Conservation (phyloP, 1,140 invertebrate genomes). For the Dreissena polymorpha region DNA sequence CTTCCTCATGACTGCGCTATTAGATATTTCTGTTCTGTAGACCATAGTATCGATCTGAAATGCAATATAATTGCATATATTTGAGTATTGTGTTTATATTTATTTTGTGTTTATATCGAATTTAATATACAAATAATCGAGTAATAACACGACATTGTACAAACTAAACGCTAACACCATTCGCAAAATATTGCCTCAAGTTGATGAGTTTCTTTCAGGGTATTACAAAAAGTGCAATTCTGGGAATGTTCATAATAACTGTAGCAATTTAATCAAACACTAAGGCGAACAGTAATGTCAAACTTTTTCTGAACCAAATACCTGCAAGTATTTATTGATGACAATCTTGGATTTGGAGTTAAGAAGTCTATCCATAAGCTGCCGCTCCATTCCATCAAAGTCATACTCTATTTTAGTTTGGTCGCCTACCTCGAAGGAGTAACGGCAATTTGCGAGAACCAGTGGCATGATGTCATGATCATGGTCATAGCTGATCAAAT, state of each 20-base stretch:
- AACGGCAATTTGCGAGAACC: constrained; percentile 68
- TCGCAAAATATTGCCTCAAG: too few species aligned
- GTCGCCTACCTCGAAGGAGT: constrained; percentile 52
- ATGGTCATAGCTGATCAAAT: constrained; percentile 62
- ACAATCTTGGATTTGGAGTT: constrained; percentile 56
- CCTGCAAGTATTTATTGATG: not conserved
- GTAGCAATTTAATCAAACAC: too few species aligned
- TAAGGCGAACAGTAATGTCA: too few species aligned
- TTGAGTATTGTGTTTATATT: too few species aligned
- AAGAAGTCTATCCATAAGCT: constrained; percentile 60
- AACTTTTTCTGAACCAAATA: not conserved
- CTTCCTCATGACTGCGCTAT: not conserved
- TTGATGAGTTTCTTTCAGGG: too few species aligned
- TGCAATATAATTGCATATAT: too few species aligned
- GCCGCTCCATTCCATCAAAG: constrained; percentile 60
- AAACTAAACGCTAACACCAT: too few species aligned
- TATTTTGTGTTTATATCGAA: too few species aligned
- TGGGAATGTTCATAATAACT: too few species aligned
- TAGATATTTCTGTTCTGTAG: constrained; percentile 14
- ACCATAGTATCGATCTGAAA: constrained; percentile 22
- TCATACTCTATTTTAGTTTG: constrained; percentile 61
- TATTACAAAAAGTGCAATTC: too few species aligned
- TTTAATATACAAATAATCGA: too few species aligned
- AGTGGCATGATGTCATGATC: constrained; percentile 66
- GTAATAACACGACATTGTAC: too few species aligned